Evolutionary conservation across 37 sponge, comb jelly and placozoan species (phyloP).

Genomic region (Cladorhizidae sp.): DNA sequence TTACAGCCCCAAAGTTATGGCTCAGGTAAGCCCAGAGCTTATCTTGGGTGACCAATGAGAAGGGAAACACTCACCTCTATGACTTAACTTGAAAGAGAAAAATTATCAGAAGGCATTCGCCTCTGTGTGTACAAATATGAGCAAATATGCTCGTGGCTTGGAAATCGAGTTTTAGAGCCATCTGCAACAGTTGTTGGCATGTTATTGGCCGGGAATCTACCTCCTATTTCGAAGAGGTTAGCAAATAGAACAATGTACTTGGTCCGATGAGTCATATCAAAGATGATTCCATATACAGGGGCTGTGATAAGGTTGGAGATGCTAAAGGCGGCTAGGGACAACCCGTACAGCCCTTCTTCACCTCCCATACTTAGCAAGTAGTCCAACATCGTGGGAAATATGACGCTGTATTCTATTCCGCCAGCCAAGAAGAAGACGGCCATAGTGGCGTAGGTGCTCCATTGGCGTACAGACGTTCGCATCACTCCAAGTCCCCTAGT

Average conservation of each 20-base stretch:
- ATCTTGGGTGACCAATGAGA: no score
- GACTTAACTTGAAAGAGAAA: no score
- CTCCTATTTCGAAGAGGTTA: constrained; percentile 87
- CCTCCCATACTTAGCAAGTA: constrained; percentile 43
- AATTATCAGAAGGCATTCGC: no score
- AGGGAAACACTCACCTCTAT: no score
- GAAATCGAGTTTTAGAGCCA: not conserved
- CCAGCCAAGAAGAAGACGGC: constrained; percentile 70
- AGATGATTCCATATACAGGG: constrained; percentile 75
- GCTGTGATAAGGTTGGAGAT: constrained; percentile 73
- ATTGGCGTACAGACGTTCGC: no score
- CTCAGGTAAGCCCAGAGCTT: no score
- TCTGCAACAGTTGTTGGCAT: not conserved
- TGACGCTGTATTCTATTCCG: constrained; percentile 83
- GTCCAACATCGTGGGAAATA: constrained; percentile 82
- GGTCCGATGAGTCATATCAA: constrained; percentile 68
- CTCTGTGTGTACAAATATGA: no score
- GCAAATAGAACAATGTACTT: constrained; percentile 67
- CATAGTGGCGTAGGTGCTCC: constrained; percentile 52
- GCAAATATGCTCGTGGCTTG: no score
- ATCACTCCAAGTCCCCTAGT: no score
- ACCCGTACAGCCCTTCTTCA: constrained; percentile 74
- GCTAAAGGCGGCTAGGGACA: constrained; percentile 82
- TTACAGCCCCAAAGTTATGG: no score
- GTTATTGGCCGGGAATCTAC: constrained; percentile 10